Base-by-base conservation (phyloP, 2,113 vertebrate genomes). In the Penelope pileata region DNA sequence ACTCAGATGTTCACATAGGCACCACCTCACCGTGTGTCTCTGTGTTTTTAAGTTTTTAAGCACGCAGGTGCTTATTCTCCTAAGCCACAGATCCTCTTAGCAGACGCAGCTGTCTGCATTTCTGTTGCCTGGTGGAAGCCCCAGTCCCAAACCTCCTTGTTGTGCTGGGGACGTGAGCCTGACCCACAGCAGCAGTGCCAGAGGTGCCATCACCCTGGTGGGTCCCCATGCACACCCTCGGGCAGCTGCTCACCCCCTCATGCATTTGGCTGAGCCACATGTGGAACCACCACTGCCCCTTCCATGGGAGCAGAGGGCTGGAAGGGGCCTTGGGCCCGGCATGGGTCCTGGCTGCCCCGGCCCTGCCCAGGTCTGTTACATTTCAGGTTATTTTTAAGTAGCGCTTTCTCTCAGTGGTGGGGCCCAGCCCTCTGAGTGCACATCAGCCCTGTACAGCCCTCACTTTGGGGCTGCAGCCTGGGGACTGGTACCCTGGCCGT, bases 121-220 rank as follows among this genome's bases (percentile, higher is more conserved):
- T 9, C 2, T 3, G 17, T 22, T 0, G 1, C 27, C 29, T 23
- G 22, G 6, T 27, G 3, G 8, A 54, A 27, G 26, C 16, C 12
- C 24, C 0, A 4, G 19, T 26, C 45, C 36, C 3, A 0, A 69
- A 51, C 10, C 26, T 36, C 36, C n/a, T 13, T 12, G 21, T 51
- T 12, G 19, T 3, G 9, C 30, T 42, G 30, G 36, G 34, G 45
- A 5, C 63, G 51, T 7, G 12, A 19, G 43, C 24, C 36, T 30
- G 43, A 30, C 36, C 43, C 12, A 18, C 23, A 19, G 51, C 62
- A 67, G 72, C 42, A 43, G 42, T 43, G 42, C 42, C 42, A 43
- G 42, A n/a, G n/a, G n/a, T n/a, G n/a, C n/a, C n/a, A n/a, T n/a
- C 42, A 43, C 43, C 43, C 43, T 6, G 43, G 43, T 16, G 13